Percentiles rank a stretch among this genome's conserved stretches.
Conservation (phyloP, 2,888 invertebrate genomes). For the Gibbula magus region DNA sequence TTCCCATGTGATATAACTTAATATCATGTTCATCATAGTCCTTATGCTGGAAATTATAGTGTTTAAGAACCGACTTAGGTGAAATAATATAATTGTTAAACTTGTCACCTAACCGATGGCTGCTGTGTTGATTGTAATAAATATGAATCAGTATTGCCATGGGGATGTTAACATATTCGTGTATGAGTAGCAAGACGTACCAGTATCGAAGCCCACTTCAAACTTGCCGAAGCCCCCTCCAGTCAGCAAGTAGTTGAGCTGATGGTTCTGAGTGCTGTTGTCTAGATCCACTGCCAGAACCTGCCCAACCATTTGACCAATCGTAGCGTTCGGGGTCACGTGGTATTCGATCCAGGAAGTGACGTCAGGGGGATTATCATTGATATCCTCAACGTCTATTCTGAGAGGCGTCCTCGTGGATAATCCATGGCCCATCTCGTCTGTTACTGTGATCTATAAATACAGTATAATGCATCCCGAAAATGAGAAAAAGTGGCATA, state of each 20-base stretch:
- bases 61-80: too few relatives aligned
- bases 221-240: conserved; percentile 31
- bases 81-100: too few relatives aligned
- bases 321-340: not conserved
- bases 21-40: too few relatives aligned
- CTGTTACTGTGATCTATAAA: conserved; percentile 15
- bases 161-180: too few relatives aligned
- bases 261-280: conserved; percentile 14
- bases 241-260: conserved; percentile 12
- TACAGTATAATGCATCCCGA: not conserved
- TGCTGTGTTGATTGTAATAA: not conserved
- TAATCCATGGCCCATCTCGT: conserved; percentile 2
- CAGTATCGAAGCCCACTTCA: conserved; percentile 21
- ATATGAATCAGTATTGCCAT: too few relatives aligned
- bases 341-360: not conserved
- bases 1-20: too few relatives aligned
- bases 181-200: too few relatives aligned
- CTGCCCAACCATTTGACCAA: conserved; percentile 29
- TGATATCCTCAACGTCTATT: conserved; percentile 22
- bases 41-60: too few relatives aligned
- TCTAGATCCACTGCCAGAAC: conserved; percentile 24
- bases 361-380: conserved; percentile 28
- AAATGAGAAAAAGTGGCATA: not conserved
- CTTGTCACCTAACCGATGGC: not conserved
- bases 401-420: not conserved